Conservation (phyloP, 2,888 invertebrate species). For the Apodemia mormo region DNA sequence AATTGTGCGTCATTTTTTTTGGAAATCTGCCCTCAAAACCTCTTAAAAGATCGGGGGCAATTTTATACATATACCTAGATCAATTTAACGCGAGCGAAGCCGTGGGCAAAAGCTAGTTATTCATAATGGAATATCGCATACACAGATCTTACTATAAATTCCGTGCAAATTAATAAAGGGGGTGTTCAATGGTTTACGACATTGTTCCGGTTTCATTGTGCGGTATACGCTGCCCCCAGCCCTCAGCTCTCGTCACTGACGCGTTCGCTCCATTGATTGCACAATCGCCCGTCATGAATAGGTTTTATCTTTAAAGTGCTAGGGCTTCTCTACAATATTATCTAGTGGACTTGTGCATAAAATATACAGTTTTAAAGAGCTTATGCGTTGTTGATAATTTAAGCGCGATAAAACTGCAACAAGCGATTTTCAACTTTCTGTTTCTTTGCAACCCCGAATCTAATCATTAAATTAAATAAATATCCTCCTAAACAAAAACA, state of each 20-base stretch:
- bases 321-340: background rate
- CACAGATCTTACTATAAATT: background rate
- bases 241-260: slow-evolving; percentile 31
- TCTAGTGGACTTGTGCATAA: background rate
- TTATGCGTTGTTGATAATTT: too few relatives aligned
- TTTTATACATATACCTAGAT: too few relatives aligned
- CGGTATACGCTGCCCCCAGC: slow-evolving; percentile 22
- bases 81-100: too few relatives aligned
- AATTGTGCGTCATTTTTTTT: too few relatives aligned
- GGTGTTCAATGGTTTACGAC: slow-evolving; percentile 49
- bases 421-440: too few relatives aligned
- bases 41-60: too few relatives aligned
- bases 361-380: background rate
- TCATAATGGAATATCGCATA: background rate
- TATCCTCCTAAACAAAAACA: too few relatives aligned
- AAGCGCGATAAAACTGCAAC: too few relatives aligned
- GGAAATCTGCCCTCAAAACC: too few relatives aligned
- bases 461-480: too few relatives aligned
- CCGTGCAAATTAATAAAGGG: slow-evolving; percentile 48
- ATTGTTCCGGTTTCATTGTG: slow-evolving; percentile 61
- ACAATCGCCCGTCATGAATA: slow-evolving; percentile 27
- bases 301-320: background rate
- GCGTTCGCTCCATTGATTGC: slow-evolving; percentile 36
- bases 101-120: too few relatives aligned
- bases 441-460: too few relatives aligned